These are phyloP conservation scores for Drymodes brunneopygia DNA, from an alignment of 2,113 vertebrate species.

Conservation along the genomic window DNA sequence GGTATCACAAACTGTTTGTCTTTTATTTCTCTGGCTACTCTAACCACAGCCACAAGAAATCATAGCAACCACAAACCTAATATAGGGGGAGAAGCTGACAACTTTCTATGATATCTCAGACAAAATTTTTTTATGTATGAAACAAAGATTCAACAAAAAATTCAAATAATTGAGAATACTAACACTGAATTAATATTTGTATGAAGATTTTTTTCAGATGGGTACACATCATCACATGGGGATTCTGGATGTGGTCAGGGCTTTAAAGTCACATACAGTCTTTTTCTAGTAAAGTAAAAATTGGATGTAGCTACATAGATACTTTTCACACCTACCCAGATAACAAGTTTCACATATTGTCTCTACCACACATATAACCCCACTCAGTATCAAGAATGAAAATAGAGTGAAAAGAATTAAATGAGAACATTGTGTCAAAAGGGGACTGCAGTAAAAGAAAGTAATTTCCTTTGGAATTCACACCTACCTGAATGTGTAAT, in stretches of 20 bases:
- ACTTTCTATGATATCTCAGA: not conserved
- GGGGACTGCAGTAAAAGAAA: not conserved
- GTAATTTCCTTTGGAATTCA: constrained; percentile 35
- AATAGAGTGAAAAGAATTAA: constrained; percentile 11
- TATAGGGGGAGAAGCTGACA: not conserved
- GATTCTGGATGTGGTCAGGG: not conserved
- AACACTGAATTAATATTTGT: not conserved
- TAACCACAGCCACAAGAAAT: not conserved
- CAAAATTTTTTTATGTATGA: not conserved
- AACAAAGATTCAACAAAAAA: not conserved
- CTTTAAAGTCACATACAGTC: not conserved
- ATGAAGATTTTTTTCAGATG: not conserved
- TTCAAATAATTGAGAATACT: not conserved
- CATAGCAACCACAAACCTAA: not conserved
- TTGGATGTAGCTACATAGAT: not conserved
- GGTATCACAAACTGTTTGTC: not conserved
- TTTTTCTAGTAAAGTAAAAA: not conserved
- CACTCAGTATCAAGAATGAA: not conserved
- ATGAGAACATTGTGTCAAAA: constrained; percentile 41
- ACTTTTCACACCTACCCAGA: not conserved
- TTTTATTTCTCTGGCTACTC: not conserved
- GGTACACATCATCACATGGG: not conserved
- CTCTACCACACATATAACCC: not conserved
- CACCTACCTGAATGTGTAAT: constrained; percentile 17
- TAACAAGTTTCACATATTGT: not conserved